A percentile compares a stretch with the other conserved stretches of the same genome.
phyloP scores from a whole-genome alignment of 2,888 invertebrate genomes.

The Asteroscopus sphinx region DNA sequence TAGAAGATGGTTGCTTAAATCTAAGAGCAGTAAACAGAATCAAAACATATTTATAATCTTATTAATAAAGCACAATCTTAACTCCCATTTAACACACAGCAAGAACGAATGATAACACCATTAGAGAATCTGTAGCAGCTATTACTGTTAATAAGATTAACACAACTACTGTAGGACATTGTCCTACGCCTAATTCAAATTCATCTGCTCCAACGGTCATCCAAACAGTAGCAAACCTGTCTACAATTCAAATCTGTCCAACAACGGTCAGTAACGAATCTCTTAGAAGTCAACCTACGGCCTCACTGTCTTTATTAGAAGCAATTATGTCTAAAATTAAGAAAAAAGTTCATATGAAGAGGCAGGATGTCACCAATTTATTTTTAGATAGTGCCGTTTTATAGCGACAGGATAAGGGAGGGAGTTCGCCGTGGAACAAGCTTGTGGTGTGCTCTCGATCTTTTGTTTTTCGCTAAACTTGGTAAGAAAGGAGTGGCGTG shows the following conservation, averaged over 20 bases:
- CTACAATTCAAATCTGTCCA: slow-evolving; percentile 32
- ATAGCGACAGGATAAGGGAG: slow-evolving; percentile 54
- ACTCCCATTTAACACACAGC: not conserved
- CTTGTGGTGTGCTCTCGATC: slow-evolving; percentile 39
- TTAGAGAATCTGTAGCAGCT: slow-evolving; percentile 8
- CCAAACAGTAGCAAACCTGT: slow-evolving; percentile 10
- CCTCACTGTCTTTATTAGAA: slow-evolving; percentile 49
- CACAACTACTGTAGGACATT: slow-evolving; percentile 26
- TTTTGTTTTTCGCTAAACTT: slow-evolving; percentile 54
- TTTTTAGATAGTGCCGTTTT: slow-evolving; percentile 58
- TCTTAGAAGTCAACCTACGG: slow-evolving; percentile 27
- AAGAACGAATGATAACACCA: not conserved
- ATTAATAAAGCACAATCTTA: not conserved
- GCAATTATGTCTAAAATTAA: slow-evolving; percentile 57
- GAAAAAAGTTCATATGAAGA: slow-evolving; percentile 52
- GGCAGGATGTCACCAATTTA: slow-evolving; percentile 70
- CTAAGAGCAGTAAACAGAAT: no score
- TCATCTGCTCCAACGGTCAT: slow-evolving; percentile 28
- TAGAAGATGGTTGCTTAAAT: no score
- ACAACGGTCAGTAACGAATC: slow-evolving; percentile 38
- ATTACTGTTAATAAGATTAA: slow-evolving; percentile 40
- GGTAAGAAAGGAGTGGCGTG: slow-evolving; percentile 25
- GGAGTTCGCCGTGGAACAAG: slow-evolving; percentile 51
- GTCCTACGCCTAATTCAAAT: slow-evolving; percentile 33
- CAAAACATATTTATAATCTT: no score